phyloP scores from a whole-genome alignment of 1,140 invertebrate genomes.

The Melipona quadrifasciata region DNA sequence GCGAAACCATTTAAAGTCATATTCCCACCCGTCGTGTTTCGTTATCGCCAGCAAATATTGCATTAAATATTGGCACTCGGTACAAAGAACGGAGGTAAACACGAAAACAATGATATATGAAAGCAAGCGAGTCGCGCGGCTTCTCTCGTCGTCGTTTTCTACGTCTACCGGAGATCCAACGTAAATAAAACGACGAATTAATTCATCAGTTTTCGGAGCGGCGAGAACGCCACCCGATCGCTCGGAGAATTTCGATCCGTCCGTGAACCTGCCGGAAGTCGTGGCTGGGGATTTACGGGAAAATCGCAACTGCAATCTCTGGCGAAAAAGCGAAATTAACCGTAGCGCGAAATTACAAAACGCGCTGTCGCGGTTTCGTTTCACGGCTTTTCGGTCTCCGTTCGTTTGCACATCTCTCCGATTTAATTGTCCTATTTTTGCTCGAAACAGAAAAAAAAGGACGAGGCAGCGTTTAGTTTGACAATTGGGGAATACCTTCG shows the following conservation, averaged over 20 bases:
- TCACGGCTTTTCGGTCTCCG: neutral
- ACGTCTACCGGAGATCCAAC: neutral
- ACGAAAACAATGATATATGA: constrained; percentile 55
- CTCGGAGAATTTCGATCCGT: neutral
- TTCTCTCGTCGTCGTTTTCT: neutral
- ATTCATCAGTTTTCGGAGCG: constrained; percentile 2
- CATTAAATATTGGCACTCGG: constrained; percentile 38
- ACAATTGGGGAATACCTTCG: too few species aligned
- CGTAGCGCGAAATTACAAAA: neutral
- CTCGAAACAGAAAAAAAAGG: too few species aligned
- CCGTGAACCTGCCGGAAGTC: neutral
- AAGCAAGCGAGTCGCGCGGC: constrained; percentile 22
- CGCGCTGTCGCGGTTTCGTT: neutral
- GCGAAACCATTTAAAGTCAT: constrained; percentile 20
- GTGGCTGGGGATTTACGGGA: neutral
- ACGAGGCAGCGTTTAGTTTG: too few species aligned
- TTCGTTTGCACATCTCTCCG: neutral
- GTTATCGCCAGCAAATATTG: constrained; percentile 34
- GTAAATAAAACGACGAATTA: constrained; percentile 41
- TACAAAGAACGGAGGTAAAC: constrained; percentile 34
- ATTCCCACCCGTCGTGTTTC: neutral
- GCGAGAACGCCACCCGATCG: too few species aligned
- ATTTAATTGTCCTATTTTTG: neutral
- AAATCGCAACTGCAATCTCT: neutral
- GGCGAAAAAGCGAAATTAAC: neutral